Base-by-base conservation (phyloP, 1,140 invertebrate species). In the Bombyx mandarina region DNA sequence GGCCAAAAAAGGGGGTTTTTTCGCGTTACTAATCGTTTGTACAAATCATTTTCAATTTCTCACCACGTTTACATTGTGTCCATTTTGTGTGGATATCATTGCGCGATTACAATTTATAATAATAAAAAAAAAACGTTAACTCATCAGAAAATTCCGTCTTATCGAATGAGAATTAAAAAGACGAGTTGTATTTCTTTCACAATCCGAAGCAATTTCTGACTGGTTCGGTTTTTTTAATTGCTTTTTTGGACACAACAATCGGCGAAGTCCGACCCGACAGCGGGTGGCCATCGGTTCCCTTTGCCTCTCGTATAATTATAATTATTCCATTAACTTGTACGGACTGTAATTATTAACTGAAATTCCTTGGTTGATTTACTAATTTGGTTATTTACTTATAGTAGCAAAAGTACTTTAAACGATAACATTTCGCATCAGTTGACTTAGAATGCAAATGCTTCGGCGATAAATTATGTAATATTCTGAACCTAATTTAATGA, bases 321-420 rank as follows among this genome's bases (percentile, higher is more conserved):
- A 83, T 86, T 82, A 83, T 85, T 80, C 73, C 79, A 82, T 85
- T 82, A 82, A 79, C 73, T 81, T 80, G 68, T 73, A 73, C 71
- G 73, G 26, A 67, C 69, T 67, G 74, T 72, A 80, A 79, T 83
- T 81, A 82, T 82, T 71, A 60, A 63, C 61, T 67, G 71, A 77
- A 75, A 81, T 78, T 77, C 74, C 73, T 70, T 73, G 68, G 26
- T 35, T 35, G 26, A 35, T 35, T 35, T 35, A 64, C 54, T 65
- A 62, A 58, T 72, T 74, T 69, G 60, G 57, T 68, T 69, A 67
- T 69, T 75, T 74, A 63, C 54, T 52, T 73, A 59, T 61, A 49
- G 43, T 58, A 26, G 61, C n/a, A 18, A n/a, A 49, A 42, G 46
- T 35, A 35, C 4, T 35, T 35, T 35, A 35, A 35, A 35, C 4